Base-by-base conservation (phyloP, 2,113 vertebrate genomes). In the Oophaga pumilio region DNA sequence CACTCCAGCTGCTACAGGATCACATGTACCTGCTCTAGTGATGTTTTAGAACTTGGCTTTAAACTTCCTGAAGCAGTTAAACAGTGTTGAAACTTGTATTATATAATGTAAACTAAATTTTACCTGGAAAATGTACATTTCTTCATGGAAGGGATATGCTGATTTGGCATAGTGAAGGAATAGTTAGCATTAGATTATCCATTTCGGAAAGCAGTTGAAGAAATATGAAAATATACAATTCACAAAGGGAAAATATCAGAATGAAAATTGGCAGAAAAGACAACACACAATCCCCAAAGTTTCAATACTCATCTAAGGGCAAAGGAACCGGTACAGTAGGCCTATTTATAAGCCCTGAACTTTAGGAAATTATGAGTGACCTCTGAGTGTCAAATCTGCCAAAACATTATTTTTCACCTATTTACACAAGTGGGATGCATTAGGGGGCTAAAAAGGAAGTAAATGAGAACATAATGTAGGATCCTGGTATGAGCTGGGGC, bases 401-500 rank as follows among this genome's bases (percentile, higher is more conserved):
- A 84, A 88, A 88, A 88, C 87, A 88, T 88, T 88, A 84, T 83
- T 88, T 88, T 88, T 88, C 87, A 88, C 87, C 87, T 83, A 60
- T 88, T 88, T 88, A 88, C 80, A 88, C 81, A 88, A 84, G 80
- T 88, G 87, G 87, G 60, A 88, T 57, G 28, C 87, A 88, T 88
- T 88, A 88, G 53, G 4, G 52, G 87, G 76, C 87, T 66, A n/a
- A 66, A 43, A 82, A 84, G 81, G 81, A 88, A 81, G 87, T 88
- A 83, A 77, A 88, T 77, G 73, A 88, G 87, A 77, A 84, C 87
- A 88, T 84, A 77, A 88, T 84, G 87, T 77, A 71, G 78, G 77
- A 82, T 82, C 78, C 59, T 73, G 86, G 77, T 87, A 68, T 50
- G 69, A 77, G 69, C 73, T 24, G 56, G 79, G 57, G 86, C 49